Evolutionary conservation across 2,113 vertebrate species (phyloP), one percentile per base, ranked within the genome.

Genomic region (Dasyprocta punctata): DNA sequence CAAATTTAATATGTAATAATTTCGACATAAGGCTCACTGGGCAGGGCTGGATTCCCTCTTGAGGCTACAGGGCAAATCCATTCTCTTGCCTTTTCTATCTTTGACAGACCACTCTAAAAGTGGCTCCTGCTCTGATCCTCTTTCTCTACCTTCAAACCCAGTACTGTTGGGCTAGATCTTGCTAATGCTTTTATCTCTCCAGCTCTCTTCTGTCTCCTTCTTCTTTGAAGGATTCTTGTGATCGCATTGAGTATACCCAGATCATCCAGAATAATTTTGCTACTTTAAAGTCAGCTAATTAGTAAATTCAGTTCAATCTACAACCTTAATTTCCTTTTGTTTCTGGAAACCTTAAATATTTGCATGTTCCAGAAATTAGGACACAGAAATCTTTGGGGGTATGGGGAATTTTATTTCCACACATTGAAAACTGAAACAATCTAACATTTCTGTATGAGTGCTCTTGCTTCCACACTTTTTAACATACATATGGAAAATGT

Each of bases 241-340:
- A 73, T 44, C 49, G 67, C 52, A 38, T 30, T 88, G 36, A 49
- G 10, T 47, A 65, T 52, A 10, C 9, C 7, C 85, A 54, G 71
- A 83, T 38, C 75, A 67, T 61, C 7, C 14, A 90, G 36, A 69
- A 63, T 88, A 36, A 47, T 26, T 38, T 71, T n/a, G 26, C 14
- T 89, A 54, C 36, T 89, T 96, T 44, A 86, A 92, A 92, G 19
- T 83, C 44, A 73, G 41, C 10, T 82, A 26, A 95, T 54, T 61
- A 81, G 44, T 47, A 81, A 56, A 26, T 28, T 63, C 71, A 73
- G 78, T 85, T 88, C 17, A 17, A 13, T 65, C 56, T 73, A 41
- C 54, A 84, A 80, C 5, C n/a, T 28, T 83, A 47, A 83, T 65
- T 95, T 11, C 10, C 49, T 6, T 7, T 81, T 78, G 58, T 61